phyloP scores from a whole-genome alignment of 2,888 invertebrate genomes.

The Cephus runcator region DNA sequence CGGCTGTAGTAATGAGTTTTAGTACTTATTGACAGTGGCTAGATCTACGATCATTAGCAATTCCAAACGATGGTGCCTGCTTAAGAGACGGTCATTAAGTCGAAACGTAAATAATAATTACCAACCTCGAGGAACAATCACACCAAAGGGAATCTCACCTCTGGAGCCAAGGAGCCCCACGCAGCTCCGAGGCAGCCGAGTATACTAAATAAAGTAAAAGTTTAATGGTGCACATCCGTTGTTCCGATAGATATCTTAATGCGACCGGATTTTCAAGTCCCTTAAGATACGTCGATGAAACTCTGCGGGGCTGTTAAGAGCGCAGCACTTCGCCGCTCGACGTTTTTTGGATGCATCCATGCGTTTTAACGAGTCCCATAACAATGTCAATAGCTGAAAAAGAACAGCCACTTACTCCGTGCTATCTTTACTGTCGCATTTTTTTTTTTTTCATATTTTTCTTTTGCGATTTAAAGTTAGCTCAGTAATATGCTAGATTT shows the following conservation, averaged over 20 bases:
- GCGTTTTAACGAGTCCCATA: constrained; percentile 42
- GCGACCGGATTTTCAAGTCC: constrained; percentile 65
- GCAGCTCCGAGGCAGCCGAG: constrained; percentile 27
- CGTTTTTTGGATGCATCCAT: constrained; percentile 17
- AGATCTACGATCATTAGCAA: constrained; percentile 46
- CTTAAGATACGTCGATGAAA: constrained; percentile 49
- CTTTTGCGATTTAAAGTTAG: background rate
- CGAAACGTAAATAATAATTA: constrained; percentile 55
- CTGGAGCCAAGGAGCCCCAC: background rate
- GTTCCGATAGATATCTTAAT: constrained; percentile 65
- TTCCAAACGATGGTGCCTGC: constrained; percentile 43
- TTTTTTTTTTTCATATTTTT: background rate
- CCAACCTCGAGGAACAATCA: constrained; percentile 45
- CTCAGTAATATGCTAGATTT: background rate
- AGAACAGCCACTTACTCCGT: constrained; percentile 12
- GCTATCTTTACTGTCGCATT: background rate
- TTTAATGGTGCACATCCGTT: constrained; percentile 64
- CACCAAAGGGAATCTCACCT: constrained; percentile 21
- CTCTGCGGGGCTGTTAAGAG: constrained; percentile 24
- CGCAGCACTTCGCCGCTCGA: constrained; percentile 7
- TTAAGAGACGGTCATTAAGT: constrained; percentile 38
- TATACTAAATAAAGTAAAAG: constrained; percentile 60
- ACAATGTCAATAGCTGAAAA: constrained; percentile 48
- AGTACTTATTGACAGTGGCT: constrained; percentile 43
- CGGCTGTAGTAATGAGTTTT: constrained; percentile 38